These are phyloP conservation scores for Stegostoma tigrinum DNA, from an alignment of 2,113 vertebrate genomes.

Conservation along the genomic window DNA sequence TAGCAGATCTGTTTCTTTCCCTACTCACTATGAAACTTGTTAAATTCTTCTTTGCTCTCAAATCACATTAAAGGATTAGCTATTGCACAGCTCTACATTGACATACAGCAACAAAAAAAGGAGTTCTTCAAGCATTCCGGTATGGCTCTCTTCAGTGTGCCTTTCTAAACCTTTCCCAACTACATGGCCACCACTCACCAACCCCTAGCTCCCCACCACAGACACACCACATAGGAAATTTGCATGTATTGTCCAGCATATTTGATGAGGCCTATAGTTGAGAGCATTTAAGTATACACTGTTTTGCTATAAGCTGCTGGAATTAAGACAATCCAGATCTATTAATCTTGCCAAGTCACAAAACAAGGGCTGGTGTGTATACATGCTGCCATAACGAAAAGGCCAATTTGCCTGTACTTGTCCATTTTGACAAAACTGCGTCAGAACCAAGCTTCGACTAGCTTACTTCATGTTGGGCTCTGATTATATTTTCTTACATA, in stretches of 20 bases:
- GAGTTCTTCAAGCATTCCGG: neutral
- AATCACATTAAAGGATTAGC: conserved; percentile 54
- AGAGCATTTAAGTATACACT: neutral
- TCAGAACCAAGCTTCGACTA: neutral
- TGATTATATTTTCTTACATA: neutral
- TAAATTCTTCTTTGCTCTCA: conserved; percentile 38
- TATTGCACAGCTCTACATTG: conserved; percentile 47
- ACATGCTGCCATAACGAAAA: neutral
- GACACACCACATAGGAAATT: neutral
- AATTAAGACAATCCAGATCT: neutral
- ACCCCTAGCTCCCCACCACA: neutral
- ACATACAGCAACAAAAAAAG: conserved; percentile 43
- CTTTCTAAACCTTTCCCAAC: no score
- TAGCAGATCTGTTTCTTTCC: conserved; percentile 19
- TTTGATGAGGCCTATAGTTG: neutral
- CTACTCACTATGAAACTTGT: conserved; percentile 20
- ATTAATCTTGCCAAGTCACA: conserved; percentile 9
- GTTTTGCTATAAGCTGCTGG: neutral
- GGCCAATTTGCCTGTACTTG: conserved; percentile 12
- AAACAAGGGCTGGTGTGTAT: conserved; percentile 13
- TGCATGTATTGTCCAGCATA: neutral
- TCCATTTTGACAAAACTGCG: neutral
- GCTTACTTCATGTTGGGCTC: neutral
- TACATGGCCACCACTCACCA: neutral
- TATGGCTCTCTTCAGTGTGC: neutral